A percentile compares a stretch with the other conserved stretches of the same genome.
phyloP scores from a whole-genome alignment of 1,140 invertebrate species.

The Anastatus disparis region DNA sequence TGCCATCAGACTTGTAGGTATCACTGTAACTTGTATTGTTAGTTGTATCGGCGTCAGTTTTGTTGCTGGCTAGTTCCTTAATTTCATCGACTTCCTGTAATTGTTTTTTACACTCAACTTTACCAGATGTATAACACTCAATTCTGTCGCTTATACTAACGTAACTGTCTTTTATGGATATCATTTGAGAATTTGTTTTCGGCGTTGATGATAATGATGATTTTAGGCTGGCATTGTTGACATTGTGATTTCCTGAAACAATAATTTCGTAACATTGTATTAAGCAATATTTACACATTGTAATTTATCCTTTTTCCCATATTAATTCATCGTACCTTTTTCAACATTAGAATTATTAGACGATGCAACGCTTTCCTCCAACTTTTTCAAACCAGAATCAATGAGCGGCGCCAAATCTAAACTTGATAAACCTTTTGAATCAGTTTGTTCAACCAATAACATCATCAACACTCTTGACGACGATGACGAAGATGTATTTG shows the following conservation, averaged over 20 bases:
- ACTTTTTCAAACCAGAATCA: conserved; percentile 53
- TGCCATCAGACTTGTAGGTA: conserved; percentile 39
- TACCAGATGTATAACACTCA: not conserved
- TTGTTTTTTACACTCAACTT: not conserved
- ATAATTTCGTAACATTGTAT: too few relatives aligned
- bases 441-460: conserved; percentile 53
- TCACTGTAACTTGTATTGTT: not conserved
- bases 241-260: too few relatives aligned
- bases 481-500: too few relatives aligned
- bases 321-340: not conserved
- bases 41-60: not conserved
- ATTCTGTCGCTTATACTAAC: not conserved
- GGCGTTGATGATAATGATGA: too few relatives aligned
- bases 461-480: conserved; percentile 49
- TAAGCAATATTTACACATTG: too few relatives aligned
- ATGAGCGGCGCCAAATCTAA: conserved; percentile 52
- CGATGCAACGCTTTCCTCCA: conserved; percentile 43
- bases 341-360: not conserved
- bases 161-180: conserved; percentile 3
- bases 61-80: not conserved
- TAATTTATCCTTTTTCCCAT: too few relatives aligned
- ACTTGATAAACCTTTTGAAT: conserved; percentile 22
- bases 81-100: not conserved
- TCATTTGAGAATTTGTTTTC: too few relatives aligned
- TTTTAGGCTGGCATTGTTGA: too few relatives aligned